These are phyloP conservation scores for Ectemnius cavifrons DNA, from an alignment of 2,888 invertebrate genomes.

Conservation along the genomic window DNA sequence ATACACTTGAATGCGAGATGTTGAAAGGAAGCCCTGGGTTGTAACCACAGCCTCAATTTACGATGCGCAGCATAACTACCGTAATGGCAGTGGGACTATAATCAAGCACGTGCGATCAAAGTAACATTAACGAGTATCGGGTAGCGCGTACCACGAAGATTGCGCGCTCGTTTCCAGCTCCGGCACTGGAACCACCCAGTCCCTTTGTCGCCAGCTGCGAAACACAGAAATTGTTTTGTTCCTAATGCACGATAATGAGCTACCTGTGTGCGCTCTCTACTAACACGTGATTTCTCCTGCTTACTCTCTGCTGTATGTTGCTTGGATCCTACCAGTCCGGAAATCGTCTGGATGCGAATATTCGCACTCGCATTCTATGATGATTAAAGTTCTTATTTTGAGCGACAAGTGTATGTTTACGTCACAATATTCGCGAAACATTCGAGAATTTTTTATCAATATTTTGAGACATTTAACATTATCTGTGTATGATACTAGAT, in stretches of 20 bases:
- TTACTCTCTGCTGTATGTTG: too few relatives aligned
- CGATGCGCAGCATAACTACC: not conserved
- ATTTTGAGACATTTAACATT: too few relatives aligned
- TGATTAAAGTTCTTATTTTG: too few relatives aligned
- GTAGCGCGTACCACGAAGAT: constrained; percentile 19
- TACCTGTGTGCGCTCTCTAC: not conserved
- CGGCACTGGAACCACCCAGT: constrained; percentile 11
- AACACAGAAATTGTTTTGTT: constrained; percentile 40
- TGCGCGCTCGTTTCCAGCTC: constrained; percentile 12
- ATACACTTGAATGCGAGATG: too few relatives aligned
- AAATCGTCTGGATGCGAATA: too few relatives aligned
- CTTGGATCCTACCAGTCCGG: too few relatives aligned
- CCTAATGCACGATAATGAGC: constrained; percentile 12
- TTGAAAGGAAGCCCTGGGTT: too few relatives aligned
- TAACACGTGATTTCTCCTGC: not conserved
- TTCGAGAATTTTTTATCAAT: too few relatives aligned
- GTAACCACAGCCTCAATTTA: constrained; percentile 1
- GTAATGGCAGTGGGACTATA: constrained; percentile 9
- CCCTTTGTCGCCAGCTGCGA: constrained; percentile 1
- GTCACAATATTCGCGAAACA: too few relatives aligned
- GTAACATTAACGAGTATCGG: constrained; percentile 34
- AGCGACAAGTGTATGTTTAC: too few relatives aligned
- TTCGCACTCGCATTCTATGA: too few relatives aligned
- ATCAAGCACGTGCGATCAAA: constrained; percentile 25
- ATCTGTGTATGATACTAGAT: too few relatives aligned